phyloP scores from a whole-genome alignment of 1,140 invertebrate genomes.

The Apis cerana region DNA sequence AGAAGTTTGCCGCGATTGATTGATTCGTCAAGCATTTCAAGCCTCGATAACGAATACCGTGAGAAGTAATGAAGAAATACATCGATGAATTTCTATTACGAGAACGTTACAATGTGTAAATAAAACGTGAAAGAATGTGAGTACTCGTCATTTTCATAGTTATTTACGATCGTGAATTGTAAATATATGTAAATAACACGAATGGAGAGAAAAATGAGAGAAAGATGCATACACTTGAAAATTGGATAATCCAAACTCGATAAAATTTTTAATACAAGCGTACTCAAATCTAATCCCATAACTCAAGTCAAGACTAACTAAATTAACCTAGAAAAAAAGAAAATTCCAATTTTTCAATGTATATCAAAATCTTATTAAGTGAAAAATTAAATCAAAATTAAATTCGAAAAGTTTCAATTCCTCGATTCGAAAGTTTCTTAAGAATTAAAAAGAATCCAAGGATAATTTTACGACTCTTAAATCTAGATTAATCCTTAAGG shows the following conservation, averaged over 20 bases:
- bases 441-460: neutral
- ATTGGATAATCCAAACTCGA: too few relatives aligned
- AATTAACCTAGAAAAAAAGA: too few relatives aligned
- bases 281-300: neutral
- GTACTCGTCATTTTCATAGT: neutral
- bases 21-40: slow-evolving; percentile 6
- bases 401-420: neutral
- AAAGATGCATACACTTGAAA: too few relatives aligned
- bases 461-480: neutral
- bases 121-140: neutral
- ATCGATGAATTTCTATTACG: neutral
- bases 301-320: neutral
- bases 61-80: neutral
- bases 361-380: neutral
- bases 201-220: neutral
- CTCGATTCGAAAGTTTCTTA: neutral
- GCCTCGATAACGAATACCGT: neutral
- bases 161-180: neutral
- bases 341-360: neutral
- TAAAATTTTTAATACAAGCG: neutral
- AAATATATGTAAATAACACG: too few relatives aligned
- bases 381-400: neutral
- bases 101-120: neutral
- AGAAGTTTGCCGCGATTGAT: neutral
- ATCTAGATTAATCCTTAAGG: neutral